A percentile compares a stretch with the other conserved stretches of the same genome.
phyloP scores from a whole-genome alignment of 2,888 invertebrate genomes.

The Iselma pallidipennis region DNA sequence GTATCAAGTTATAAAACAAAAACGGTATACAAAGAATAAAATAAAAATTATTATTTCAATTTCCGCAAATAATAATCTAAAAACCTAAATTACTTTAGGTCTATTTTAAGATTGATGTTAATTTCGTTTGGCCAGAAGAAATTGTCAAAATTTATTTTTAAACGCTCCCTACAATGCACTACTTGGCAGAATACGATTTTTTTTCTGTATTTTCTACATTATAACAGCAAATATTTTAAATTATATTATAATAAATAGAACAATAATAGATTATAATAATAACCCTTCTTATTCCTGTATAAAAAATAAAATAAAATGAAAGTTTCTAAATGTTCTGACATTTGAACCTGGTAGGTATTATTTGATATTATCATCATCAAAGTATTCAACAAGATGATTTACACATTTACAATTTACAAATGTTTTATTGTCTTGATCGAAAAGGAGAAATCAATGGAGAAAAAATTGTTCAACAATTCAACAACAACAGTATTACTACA shows the following conservation, averaged over 20 bases:
- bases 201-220: no score
- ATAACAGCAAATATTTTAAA: no score
- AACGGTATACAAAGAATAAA: no score
- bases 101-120: not conserved
- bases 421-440: not conserved
- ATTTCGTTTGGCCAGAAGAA: not conserved
- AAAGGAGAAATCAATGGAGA: not conserved
- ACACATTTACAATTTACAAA: not conserved
- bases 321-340: not conserved
- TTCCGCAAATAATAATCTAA: not conserved
- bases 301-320: no score
- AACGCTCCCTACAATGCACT: not conserved
- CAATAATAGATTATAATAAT: not conserved
- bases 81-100: not conserved
- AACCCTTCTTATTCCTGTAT: no score
- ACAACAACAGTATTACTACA: no score
- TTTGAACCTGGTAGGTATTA: no score
- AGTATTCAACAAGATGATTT: not conserved
- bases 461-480: not conserved
- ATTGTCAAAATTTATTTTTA: slow-evolving; percentile 2
- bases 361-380: no score
- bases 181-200: not conserved
- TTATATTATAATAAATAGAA: not conserved
- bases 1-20: not conserved
- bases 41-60: not conserved